phyloP scores from a whole-genome alignment of 2,113 vertebrate genomes.

The Tichodroma muraria region DNA sequence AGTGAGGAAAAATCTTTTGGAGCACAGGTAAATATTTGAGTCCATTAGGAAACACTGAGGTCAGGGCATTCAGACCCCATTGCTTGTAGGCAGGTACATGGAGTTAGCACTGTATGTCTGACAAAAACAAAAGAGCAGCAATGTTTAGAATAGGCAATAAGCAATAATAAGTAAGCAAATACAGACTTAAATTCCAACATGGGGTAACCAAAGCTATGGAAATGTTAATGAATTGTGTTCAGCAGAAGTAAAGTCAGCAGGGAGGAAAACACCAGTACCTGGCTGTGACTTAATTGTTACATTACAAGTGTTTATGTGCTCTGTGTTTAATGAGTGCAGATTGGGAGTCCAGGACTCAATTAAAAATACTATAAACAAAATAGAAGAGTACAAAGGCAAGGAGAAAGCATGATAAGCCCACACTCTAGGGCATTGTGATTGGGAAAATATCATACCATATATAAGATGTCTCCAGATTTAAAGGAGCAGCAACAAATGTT shows the following conservation, averaged over 20 bases:
- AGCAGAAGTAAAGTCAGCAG: conserved; percentile 37
- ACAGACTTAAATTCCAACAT: not conserved
- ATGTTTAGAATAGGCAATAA: not conserved
- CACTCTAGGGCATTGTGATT: not conserved
- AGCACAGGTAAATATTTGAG: not conserved
- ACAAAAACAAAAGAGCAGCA: not conserved
- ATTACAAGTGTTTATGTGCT: conserved; percentile 46
- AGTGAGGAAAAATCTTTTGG: not conserved
- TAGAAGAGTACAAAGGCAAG: not conserved
- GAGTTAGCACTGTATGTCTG: not conserved
- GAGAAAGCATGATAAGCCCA: not conserved
- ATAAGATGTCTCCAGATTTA: not conserved
- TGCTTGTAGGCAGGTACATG: not conserved
- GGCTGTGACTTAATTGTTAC: conserved; percentile 55
- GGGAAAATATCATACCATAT: not conserved
- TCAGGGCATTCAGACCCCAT: not conserved
- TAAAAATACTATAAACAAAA: conserved; percentile 47
- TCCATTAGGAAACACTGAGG: not conserved
- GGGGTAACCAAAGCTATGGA: conserved; percentile 32
- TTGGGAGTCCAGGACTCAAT: conserved; percentile 50
- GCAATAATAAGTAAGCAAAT: not conserved
- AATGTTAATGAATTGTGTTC: conserved; percentile 41
- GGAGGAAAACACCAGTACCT: conserved; percentile 46
- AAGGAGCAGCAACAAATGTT: not conserved
- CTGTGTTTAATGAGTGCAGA: conserved; percentile 36